phyloP scores from a whole-genome alignment of 1,140 invertebrate genomes.

The Mactra quadrangularis region DNA sequence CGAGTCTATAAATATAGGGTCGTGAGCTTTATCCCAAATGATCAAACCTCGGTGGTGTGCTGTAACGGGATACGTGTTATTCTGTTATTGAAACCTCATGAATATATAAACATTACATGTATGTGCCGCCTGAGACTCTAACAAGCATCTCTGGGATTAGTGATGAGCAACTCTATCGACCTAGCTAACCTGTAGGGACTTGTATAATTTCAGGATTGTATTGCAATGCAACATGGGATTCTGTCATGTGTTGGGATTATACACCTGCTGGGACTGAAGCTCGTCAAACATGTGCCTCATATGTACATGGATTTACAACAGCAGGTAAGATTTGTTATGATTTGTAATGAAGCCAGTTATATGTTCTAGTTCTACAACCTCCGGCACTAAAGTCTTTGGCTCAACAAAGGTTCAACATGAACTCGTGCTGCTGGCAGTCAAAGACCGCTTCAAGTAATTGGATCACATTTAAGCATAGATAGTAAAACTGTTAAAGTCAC shows the following conservation, averaged over 20 bases:
- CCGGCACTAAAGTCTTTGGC: background rate
- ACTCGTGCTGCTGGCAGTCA: background rate
- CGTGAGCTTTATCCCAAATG: no score
- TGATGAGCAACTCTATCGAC: no score
- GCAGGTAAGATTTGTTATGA: background rate
- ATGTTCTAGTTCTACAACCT: background rate
- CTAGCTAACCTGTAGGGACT: no score
- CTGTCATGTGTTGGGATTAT: background rate
- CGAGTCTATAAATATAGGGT: no score
- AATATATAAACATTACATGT: no score
- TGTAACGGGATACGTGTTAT: no score
- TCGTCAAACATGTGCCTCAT: background rate
- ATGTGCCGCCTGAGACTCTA: no score
- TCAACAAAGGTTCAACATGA: background rate
- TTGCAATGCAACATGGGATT: constrained; percentile 8
- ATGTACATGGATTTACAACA: background rate
- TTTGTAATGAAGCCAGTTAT: background rate
- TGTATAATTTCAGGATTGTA: background rate
- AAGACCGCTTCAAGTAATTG: background rate
- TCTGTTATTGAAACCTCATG: no score
- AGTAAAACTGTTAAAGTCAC: background rate
- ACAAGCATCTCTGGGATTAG: no score
- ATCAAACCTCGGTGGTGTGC: no score
- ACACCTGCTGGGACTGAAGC: background rate
- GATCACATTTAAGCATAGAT: background rate